Percentiles rank a stretch among this genome's conserved stretches.
phyloP scores from a whole-genome alignment of 2,888 invertebrate genomes.

The Bugulina stolonifera region DNA sequence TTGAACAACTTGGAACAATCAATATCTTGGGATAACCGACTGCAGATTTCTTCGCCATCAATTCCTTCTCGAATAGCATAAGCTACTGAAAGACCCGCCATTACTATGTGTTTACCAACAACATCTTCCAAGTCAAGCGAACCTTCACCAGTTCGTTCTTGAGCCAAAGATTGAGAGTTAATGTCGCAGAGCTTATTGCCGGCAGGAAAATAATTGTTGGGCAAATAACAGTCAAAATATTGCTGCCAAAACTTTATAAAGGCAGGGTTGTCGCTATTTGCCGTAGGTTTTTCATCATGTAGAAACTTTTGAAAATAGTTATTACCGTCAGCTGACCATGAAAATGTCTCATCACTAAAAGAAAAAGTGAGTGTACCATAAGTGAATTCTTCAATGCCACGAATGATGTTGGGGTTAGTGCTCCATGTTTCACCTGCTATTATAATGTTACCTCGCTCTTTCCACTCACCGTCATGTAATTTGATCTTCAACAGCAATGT shows the following conservation, averaged over 20 bases:
- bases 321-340: slow-evolving; percentile 22
- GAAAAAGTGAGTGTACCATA: slow-evolving; percentile 28
- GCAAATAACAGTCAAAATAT: slow-evolving; percentile 28
- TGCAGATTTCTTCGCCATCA: not conserved
- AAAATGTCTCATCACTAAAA: slow-evolving; percentile 16
- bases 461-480: not conserved
- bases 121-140: slow-evolving; percentile 1
- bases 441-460: slow-evolving; percentile 24
- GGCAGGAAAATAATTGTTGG: slow-evolving; percentile 18
- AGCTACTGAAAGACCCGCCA: not conserved
- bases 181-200: not conserved
- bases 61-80: not conserved
- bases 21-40: not conserved
- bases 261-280: slow-evolving; percentile 28
- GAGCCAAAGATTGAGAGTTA: not conserved
- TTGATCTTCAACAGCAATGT: not conserved
- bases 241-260: slow-evolving; percentile 31
- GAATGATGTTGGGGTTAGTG: not conserved
- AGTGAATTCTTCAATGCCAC: slow-evolving; percentile 27
- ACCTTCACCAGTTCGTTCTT: not conserved
- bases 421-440: slow-evolving; percentile 29
- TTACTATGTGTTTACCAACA: slow-evolving; percentile 11
- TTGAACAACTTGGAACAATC: not conserved
- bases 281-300: slow-evolving; percentile 3
- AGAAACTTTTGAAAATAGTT: slow-evolving; percentile 26